Percentiles rank a stretch among this genome's conserved stretches.
These are phyloP conservation scores for Stichodactyla helianthus DNA, from an alignment of 64 coral and sea anemone species.

Conservation along the genomic window DNA sequence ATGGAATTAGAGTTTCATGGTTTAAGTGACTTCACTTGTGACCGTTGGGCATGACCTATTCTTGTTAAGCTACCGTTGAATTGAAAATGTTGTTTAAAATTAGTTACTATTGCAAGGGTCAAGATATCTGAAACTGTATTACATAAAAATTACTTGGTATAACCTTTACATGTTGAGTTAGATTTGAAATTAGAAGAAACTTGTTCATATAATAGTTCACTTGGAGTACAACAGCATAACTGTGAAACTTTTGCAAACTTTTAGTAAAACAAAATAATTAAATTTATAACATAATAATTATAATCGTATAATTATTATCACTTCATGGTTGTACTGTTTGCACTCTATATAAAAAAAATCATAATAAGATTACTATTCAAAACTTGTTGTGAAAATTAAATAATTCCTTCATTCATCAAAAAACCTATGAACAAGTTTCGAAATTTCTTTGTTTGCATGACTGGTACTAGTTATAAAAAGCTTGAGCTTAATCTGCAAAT, in stretches of 20 bases:
- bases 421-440: too few species aligned
- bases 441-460: not conserved
- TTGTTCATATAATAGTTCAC: too few species aligned
- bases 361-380: slow-evolving; percentile 25
- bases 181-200: too few species aligned
- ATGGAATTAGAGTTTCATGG: slow-evolving; percentile 33
- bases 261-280: too few species aligned
- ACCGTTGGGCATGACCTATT: slow-evolving; percentile 26
- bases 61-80: not conserved
- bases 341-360: slow-evolving; percentile 34
- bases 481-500: slow-evolving; percentile 31
- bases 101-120: slow-evolving; percentile 30
- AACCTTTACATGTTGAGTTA: slow-evolving; percentile 36
- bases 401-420: too few species aligned
- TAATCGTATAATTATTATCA: not conserved
- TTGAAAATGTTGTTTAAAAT: slow-evolving; percentile 31
- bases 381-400: not conserved
- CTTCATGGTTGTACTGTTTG: slow-evolving; percentile 12
- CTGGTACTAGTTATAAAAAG: slow-evolving; percentile 25
- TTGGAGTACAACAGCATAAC: too few species aligned
- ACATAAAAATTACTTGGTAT: slow-evolving; percentile 34
- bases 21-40: slow-evolving; percentile 28
- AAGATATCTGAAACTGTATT: slow-evolving; percentile 45
- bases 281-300: too few species aligned
- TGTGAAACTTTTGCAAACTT: too few species aligned